Percentiles rank a stretch among this genome's conserved stretches.
Evolutionary conservation across 2,797 vertebrate genomes (phyloP).

Genomic region (Phoeniculus purpureus): DNA sequence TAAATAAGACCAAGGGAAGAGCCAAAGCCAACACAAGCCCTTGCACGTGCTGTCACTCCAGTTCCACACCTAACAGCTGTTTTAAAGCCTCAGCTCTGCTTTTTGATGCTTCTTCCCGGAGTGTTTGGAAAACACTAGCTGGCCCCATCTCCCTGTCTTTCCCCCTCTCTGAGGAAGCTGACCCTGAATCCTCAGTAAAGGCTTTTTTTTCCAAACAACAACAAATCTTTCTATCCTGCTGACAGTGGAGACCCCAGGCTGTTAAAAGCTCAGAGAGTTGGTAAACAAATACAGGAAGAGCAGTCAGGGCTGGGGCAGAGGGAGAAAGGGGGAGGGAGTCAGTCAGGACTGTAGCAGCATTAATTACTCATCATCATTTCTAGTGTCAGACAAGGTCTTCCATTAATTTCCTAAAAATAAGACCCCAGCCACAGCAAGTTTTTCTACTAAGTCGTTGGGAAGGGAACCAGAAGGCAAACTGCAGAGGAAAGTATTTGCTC

Average conservation of each 20-base stretch:
- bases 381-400: background rate
- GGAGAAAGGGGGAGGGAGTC: conserved; percentile 33
- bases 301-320: conserved; percentile 12
- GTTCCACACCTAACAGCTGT: background rate
- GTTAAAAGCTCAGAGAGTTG: background rate
- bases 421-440: background rate
- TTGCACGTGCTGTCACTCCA: background rate
- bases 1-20: background rate
- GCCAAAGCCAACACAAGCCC: rapidly evolving
- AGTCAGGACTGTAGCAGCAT: background rate
- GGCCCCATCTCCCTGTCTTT: background rate
- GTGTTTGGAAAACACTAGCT: background rate
- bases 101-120: background rate
- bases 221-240: background rate
- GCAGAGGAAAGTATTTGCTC: conserved; percentile 24
- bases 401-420: background rate
- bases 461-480: background rate
- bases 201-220: background rate
- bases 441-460: background rate
- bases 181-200: background rate
- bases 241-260: background rate
- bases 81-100: background rate
- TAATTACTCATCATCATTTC: conserved; percentile 13
- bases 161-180: background rate
- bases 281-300: conserved; percentile 65